These are phyloP conservation scores for Parambassis ranga DNA, from an alignment of 2,797 vertebrate genomes.

Conservation along the genomic window DNA sequence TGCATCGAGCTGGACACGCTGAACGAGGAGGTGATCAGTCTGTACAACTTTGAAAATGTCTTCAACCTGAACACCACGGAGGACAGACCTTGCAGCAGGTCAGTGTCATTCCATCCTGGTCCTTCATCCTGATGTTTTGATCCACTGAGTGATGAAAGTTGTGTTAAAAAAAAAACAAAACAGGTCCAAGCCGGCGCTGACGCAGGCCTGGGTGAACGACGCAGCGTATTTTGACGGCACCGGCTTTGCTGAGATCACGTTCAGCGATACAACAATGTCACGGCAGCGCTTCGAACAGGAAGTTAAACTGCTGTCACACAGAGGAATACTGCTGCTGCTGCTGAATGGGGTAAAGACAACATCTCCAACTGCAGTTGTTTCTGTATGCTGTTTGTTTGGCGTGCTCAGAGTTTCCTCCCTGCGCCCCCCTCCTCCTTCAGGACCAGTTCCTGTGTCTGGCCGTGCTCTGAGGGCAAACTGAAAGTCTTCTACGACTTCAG, in stretches of 20 bases:
- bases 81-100: constrained; percentile 90
- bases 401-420: no score
- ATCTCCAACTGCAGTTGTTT: not conserved
- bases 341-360: constrained; percentile 79
- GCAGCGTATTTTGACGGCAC: constrained; percentile 92
- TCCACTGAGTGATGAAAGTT: not conserved
- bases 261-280: not conserved
- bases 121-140: not conserved
- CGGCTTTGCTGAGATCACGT: constrained; percentile 84
- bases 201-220: constrained; percentile 85
- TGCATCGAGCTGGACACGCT: constrained; percentile 91
- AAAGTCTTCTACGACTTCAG: constrained; percentile 84
- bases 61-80: constrained; percentile 83
- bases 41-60: constrained; percentile 90
- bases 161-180: no score
- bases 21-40: constrained; percentile 91
- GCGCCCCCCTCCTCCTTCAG: constrained; percentile 69
- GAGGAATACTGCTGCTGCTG: constrained; percentile 88
- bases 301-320: constrained; percentile 85
- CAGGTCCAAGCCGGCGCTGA: constrained; percentile 65
- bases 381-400: no score
- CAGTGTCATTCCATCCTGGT: not conserved
- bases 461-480: constrained; percentile 77
- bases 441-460: constrained; percentile 87
- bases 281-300: constrained; percentile 86